Evolutionary conservation across 2,113 vertebrate species (phyloP).

Genomic region (Pampusana beccarii): DNA sequence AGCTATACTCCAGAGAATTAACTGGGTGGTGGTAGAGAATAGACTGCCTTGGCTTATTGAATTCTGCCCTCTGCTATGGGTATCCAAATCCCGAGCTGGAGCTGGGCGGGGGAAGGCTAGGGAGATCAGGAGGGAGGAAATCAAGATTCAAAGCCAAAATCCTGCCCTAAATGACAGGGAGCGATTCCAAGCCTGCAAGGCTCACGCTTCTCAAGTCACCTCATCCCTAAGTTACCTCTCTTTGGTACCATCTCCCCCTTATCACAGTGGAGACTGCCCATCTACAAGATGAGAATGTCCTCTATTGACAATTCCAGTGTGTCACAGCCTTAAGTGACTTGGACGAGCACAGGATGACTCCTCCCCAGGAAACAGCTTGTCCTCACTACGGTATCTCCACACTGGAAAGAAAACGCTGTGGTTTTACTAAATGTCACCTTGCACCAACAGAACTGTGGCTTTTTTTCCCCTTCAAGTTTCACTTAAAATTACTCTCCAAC

Average conservation of each 20-base stretch:
- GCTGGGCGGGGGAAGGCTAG: neutral
- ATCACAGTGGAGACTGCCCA: too few relatives aligned
- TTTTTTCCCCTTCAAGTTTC: neutral
- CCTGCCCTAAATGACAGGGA: neutral
- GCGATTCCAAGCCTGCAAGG: neutral
- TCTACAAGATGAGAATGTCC: accelerated
- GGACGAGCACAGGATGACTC: neutral
- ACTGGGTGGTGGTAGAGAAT: neutral
- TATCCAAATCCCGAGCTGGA: neutral
- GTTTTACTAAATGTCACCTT: neutral
- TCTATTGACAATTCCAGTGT: accelerated
- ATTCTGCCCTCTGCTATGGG: neutral
- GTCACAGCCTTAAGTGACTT: neutral
- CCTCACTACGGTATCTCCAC: neutral
- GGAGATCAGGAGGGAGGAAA: neutral
- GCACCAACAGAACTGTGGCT: neutral
- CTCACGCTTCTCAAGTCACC: neutral
- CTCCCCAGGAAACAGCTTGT: neutral
- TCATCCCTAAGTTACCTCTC: neutral
- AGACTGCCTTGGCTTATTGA: neutral
- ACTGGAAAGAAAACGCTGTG: neutral
- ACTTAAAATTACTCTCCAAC: neutral
- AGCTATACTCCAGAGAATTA: neutral
- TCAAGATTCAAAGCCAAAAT: neutral
- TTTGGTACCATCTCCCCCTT: neutral